Conservation (phyloP, 2,113 vertebrate species). For the Oreochromis aureus region DNA sequence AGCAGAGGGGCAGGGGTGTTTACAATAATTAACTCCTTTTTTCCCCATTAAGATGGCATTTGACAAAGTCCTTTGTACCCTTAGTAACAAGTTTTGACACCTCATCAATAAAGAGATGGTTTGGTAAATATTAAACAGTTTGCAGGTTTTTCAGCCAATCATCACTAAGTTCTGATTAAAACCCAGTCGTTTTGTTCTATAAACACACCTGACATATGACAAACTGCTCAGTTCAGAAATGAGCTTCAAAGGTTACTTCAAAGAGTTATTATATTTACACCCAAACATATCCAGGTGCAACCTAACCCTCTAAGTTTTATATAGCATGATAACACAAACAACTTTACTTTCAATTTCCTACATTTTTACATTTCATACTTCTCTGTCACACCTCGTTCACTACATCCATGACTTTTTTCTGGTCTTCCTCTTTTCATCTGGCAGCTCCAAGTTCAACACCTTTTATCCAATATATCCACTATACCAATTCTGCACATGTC, state of each 20-base stretch:
- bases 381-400: neutral
- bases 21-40: neutral
- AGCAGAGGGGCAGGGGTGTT: neutral
- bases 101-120: neutral
- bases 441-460: neutral
- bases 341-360: neutral
- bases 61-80: neutral
- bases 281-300: neutral
- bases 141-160: neutral
- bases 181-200: neutral
- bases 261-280: neutral
- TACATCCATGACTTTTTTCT: neutral
- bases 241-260: neutral
- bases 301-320: neutral
- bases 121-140: neutral
- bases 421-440: rapidly evolving
- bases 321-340: neutral
- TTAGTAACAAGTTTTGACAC: neutral
- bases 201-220: neutral
- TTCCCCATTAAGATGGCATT: rapidly evolving
- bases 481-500: neutral
- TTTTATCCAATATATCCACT: neutral
- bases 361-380: neutral
- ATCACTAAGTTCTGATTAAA: neutral
- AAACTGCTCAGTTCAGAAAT: neutral